These are phyloP conservation scores for Puffinus mauretanicus DNA, from an alignment of 2,113 vertebrate genomes.

Conservation along the genomic window DNA sequence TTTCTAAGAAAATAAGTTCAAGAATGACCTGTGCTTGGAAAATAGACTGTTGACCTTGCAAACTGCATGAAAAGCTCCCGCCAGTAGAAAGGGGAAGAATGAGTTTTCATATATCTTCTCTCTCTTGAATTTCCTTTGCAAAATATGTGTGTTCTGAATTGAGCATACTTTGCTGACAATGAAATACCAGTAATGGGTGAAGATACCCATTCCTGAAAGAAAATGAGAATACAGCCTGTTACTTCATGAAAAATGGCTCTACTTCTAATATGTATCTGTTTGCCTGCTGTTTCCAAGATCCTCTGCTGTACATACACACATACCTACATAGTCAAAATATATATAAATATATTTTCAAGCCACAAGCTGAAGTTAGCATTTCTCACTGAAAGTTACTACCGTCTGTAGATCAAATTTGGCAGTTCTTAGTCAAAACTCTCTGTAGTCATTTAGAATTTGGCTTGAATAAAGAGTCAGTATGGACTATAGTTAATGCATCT, in stretches of 20 bases:
- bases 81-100: neutral
- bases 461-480: neutral
- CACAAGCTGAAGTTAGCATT: neutral
- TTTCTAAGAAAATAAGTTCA: neutral
- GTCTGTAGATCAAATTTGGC: neutral
- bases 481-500: neutral
- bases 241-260: neutral
- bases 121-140: neutral
- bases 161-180: neutral
- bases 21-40: neutral
- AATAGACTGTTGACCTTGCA: neutral
- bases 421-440: neutral
- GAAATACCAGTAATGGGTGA: neutral
- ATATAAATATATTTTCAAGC: neutral
- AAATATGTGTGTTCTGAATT: neutral
- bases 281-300: neutral
- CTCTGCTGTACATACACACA: neutral
- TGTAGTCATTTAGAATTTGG: neutral
- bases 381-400: neutral
- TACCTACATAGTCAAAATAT: neutral
- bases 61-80: neutral
- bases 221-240: neutral
- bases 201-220: neutral
- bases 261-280: neutral
- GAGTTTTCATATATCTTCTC: neutral